These are phyloP conservation scores for Catagonus wagneri DNA, from an alignment of 2,113 vertebrate species.

Conservation along the genomic window DNA sequence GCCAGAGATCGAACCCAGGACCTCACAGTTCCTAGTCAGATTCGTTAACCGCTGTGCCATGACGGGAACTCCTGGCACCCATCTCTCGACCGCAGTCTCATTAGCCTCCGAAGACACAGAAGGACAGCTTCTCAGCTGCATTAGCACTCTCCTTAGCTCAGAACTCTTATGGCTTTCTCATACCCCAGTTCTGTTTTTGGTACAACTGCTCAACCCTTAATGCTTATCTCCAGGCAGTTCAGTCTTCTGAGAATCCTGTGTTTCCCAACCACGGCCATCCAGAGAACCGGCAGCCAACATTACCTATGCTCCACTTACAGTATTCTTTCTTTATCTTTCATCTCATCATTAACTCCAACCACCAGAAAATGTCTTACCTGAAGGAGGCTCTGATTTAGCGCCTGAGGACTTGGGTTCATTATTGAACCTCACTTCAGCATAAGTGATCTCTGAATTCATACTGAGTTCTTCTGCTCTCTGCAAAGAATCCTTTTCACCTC, in stretches of 20 bases:
- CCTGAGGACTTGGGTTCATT: neutral
- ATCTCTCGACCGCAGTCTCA: neutral
- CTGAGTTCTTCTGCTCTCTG: neutral
- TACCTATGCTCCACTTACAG: neutral
- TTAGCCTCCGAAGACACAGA: neutral
- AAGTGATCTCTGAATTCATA: constrained; percentile 74
- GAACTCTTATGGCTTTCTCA: neutral
- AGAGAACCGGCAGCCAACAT: neutral
- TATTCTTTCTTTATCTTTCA: neutral
- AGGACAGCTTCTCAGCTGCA: neutral
- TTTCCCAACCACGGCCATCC: neutral
- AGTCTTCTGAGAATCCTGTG: neutral
- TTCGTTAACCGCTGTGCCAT: too few relatives aligned
- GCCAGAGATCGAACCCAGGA: too few relatives aligned
- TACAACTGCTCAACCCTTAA: neutral
- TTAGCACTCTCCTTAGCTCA: neutral
- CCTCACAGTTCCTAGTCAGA: too few relatives aligned
- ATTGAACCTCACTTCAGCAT: constrained; percentile 61
- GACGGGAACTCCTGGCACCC: too few relatives aligned
- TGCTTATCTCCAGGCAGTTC: neutral
- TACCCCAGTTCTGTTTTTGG: neutral
- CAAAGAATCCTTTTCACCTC: neutral
- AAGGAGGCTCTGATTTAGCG: neutral
- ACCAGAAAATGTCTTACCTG: constrained; percentile 64
- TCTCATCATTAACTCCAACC: neutral